Percentiles rank a stretch among this genome's conserved stretches.
Conservation (phyloP, 2,888 invertebrate species). For the Sinhomidia bicolor region DNA sequence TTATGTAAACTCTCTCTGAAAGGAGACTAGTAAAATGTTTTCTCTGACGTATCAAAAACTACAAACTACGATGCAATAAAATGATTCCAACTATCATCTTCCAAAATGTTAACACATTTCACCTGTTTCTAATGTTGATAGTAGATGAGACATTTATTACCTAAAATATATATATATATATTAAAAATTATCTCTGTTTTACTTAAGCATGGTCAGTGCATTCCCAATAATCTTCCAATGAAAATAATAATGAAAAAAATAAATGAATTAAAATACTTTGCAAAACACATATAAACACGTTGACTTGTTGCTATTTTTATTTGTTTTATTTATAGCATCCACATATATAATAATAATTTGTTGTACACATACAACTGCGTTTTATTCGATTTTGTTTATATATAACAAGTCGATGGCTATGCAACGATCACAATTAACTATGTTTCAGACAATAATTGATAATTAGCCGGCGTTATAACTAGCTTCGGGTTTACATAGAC, state of each 20-base stretch:
- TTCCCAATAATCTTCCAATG: constrained; percentile 35
- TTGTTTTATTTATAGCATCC: constrained; percentile 12
- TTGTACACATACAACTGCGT: constrained; percentile 45
- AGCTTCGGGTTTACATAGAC: constrained; percentile 11
- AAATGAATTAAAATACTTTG: background rate
- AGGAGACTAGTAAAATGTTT: background rate
- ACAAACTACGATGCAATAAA: background rate
- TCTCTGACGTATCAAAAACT: background rate
- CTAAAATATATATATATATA: background rate
- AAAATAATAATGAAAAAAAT: constrained; percentile 9
- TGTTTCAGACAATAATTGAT: constrained; percentile 11
- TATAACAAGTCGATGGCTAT: constrained; percentile 46
- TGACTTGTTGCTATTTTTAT: background rate
- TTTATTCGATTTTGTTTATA: constrained; percentile 41
- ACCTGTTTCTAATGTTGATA: background rate
- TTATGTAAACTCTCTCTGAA: background rate
- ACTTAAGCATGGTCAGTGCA: background rate
- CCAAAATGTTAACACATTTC: background rate
- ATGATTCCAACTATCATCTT: background rate
- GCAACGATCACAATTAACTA: constrained; percentile 47
- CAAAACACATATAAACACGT: too few relatives aligned
- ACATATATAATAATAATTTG: too few relatives aligned
- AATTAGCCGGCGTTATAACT: constrained; percentile 32
- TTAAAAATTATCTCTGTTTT: background rate
- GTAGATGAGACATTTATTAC: background rate